These are phyloP conservation scores for Tetramorium parvispinum DNA, from an alignment of 1,140 invertebrate species.

Conservation along the genomic window DNA sequence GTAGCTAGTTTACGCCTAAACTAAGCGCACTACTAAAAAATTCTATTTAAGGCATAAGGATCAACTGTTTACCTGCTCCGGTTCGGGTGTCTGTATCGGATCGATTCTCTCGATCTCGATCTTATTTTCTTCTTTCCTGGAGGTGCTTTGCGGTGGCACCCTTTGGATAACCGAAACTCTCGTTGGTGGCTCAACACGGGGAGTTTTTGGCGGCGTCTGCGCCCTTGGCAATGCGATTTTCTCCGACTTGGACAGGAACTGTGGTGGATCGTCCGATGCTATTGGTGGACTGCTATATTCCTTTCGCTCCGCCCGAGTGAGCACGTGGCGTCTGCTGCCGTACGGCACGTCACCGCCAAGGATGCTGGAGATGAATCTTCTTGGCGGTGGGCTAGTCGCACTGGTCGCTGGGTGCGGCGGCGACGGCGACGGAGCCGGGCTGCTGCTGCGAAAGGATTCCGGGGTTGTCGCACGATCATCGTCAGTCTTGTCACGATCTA, in stretches of 20 bases:
- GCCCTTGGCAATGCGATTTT: constrained; percentile 85
- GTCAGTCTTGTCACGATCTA: constrained; percentile 83
- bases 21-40: too few species aligned
- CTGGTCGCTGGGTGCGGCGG: constrained; percentile 53
- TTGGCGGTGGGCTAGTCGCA: constrained; percentile 81
- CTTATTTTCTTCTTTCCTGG: constrained; percentile 75
- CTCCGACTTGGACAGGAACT: constrained; percentile 83
- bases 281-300: constrained; percentile 89
- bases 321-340: constrained; percentile 89
- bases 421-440: constrained; percentile 80
- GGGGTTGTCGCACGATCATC: constrained; percentile 83
- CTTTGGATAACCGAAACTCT: constrained; percentile 93
- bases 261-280: constrained; percentile 82
- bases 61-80: constrained; percentile 81
- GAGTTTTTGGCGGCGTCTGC: constrained; percentile 86
- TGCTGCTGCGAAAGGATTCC: constrained; percentile 80
- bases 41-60: too few species aligned
- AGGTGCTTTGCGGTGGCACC: constrained; percentile 88
- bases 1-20: too few species aligned
- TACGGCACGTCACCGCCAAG: constrained; percentile 91
- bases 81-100: constrained; percentile 81
- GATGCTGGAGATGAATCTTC: constrained; percentile 92
- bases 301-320: constrained; percentile 92
- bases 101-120: constrained; percentile 70
- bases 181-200: constrained; percentile 83